Conservation (phyloP, 2,797 vertebrate genomes). For the Sebastiscus albofasciatus region DNA sequence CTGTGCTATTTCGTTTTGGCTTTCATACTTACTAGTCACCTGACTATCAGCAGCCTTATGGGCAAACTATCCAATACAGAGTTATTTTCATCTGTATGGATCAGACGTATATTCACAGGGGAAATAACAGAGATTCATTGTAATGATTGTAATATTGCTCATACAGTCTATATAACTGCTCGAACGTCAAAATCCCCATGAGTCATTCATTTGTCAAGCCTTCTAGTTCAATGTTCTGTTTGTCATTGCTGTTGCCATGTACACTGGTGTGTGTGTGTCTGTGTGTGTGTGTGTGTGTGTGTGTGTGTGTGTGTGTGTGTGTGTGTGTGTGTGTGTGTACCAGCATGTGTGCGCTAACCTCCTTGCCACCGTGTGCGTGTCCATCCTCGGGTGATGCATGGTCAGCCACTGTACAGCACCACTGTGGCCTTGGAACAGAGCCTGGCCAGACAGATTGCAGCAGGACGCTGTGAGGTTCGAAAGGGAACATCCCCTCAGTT, state of each 20-base stretch:
- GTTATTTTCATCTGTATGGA: background rate
- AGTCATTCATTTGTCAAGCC: conserved; percentile 43
- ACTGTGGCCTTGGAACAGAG: conserved; percentile 61
- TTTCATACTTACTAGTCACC: background rate
- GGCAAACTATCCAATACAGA: background rate
- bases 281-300: background rate
- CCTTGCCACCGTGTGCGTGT: conserved; percentile 22
- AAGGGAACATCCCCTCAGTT: conserved; percentile 65
- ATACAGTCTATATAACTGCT: background rate
- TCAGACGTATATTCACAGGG: background rate
- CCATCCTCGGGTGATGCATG: conserved; percentile 60
- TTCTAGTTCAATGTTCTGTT: conserved; percentile 25
- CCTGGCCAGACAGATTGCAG: conserved; percentile 67
- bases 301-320: background rate
- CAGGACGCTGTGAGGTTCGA: conserved; percentile 30
- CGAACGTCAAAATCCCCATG: conserved; percentile 11
- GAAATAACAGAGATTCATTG: background rate
- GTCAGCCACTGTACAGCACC: conserved; percentile 50
- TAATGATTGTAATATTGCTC: background rate
- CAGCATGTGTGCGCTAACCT: conserved; percentile 17
- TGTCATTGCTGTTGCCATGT: conserved; percentile 20
- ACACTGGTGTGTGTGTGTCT: background rate
- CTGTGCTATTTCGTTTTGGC: background rate
- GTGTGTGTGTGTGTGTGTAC: background rate
- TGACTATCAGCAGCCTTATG: background rate